Evolutionary conservation across 2,888 invertebrate species (phyloP), one percentile per base, ranked within the genome.

Genomic region (Drosophila macrothrix): DNA sequence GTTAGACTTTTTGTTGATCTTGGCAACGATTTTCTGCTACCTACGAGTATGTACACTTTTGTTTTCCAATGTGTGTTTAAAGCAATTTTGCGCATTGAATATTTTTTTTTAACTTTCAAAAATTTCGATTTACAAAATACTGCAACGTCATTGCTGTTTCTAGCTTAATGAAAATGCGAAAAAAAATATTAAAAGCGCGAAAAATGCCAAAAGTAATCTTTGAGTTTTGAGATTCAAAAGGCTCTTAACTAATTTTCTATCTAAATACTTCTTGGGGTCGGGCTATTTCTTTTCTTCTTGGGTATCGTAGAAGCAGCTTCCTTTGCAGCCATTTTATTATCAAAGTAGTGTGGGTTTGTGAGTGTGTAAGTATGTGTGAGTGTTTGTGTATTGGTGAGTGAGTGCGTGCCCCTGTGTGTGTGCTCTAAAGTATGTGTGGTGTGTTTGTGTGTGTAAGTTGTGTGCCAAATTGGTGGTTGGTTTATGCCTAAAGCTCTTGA

Each of bases 211-310:
- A 69, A 67, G 31, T 69, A n/a, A 55, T 56, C 37, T 61, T 61
- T 60, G 31, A 16, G 56, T 46, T 29, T 49, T 64, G 22, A 35
- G 10, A 14, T 61, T 43, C 50, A 43, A 37, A 79, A 60, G 50
- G 61, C 43, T n/a, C 49, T 56, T 55, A 52, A 56, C 43, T 58
- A 61, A 59, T 52, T 69, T 58, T 58, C 39, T 53, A 66, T 31
- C 59, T 37, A 46, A 67, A 63, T 61, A 43, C 56, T 53, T 74
- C 41, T 65, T 63, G 56, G 65, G 76, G 59, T 76, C 78, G 84
- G 91, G 82, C 91, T 91, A 91, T 91, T 84, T 87, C 90, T 84
- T 88, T 91, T 91, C 91, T 91, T 91, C 91, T 85, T 85, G 90
- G 91, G 83, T 80, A 91, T 91, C 90, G 83, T 91, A 91, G 87